Evolutionary conservation across 2,888 invertebrate genomes (phyloP).

Genomic region (Leptinotarsa haldemani): DNA sequence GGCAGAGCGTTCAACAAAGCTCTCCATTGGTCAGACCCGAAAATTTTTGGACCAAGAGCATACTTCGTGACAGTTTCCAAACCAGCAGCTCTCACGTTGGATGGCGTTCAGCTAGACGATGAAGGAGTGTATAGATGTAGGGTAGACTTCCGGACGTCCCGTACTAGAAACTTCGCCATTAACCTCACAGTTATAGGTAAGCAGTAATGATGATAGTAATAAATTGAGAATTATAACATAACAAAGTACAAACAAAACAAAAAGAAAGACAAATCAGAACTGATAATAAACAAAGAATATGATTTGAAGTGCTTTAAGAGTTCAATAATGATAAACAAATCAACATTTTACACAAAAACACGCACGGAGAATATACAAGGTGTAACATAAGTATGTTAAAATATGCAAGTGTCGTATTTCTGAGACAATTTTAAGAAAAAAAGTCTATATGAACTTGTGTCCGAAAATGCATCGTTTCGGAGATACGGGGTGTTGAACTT

Average conservation of each 20-base stretch:
- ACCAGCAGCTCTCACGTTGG: constrained; percentile 84
- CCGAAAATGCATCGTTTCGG: too few species aligned
- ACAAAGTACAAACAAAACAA: constrained; percentile 4
- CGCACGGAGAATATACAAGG: too few species aligned
- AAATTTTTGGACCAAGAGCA: constrained; percentile 86
- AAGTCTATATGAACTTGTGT: too few species aligned
- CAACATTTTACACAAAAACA: too few species aligned
- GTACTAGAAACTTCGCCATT: constrained; percentile 89
- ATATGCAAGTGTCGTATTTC: too few species aligned
- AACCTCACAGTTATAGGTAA: constrained; percentile 91
- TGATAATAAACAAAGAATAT: too few species aligned
- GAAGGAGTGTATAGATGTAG: constrained; percentile 89
- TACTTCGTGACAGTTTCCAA: constrained; percentile 85
- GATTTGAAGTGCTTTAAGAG: too few species aligned
- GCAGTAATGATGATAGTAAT: constrained; percentile 52
- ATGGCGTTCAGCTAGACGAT: constrained; percentile 86
- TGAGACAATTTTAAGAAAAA: too few species aligned
- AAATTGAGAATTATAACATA: not conserved
- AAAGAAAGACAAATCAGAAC: too few species aligned
- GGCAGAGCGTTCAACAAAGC: constrained; percentile 85
- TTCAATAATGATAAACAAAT: too few species aligned
- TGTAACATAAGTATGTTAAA: too few species aligned
- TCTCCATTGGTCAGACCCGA: constrained; percentile 84
- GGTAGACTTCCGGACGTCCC: constrained; percentile 90
- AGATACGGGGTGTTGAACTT: too few species aligned